Percentiles rank a stretch among this genome's conserved stretches.
Conservation (phyloP, 2,113 vertebrate species). For the Spheniscus mendiculus region DNA sequence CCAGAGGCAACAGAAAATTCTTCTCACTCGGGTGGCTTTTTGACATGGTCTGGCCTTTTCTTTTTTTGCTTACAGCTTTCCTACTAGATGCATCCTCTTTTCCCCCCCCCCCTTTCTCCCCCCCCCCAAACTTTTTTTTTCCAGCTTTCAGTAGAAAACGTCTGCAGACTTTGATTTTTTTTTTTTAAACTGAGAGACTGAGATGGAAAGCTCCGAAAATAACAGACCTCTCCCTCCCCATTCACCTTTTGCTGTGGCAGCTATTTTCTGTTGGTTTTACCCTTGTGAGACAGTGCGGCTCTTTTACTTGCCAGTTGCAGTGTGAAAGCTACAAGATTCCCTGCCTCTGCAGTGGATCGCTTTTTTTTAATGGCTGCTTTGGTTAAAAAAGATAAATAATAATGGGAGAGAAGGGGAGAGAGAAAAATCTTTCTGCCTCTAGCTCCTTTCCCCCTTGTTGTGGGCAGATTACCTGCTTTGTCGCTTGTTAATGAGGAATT, state of each 20-base stretch:
- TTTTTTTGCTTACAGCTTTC: conserved; percentile 14
- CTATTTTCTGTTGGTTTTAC: conserved; percentile 45
- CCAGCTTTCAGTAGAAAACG: conserved; percentile 23
- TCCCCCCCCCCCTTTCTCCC: not conserved
- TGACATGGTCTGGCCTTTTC: conserved; percentile 31
- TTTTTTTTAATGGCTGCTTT: conserved; percentile 34
- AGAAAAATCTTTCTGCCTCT: conserved; percentile 37
- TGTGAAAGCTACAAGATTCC: conserved; percentile 24
- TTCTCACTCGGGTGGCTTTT: conserved; percentile 40
- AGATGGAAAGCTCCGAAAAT: conserved; percentile 49
- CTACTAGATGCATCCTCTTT: not conserved
- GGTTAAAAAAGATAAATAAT: conserved; percentile 34
- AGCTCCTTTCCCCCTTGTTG: conserved; percentile 15
- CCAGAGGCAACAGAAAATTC: conserved; percentile 18
- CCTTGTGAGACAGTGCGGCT: conserved; percentile 34
- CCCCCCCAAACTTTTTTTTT: not conserved
- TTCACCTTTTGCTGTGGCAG: conserved; percentile 62
- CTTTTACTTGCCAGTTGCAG: conserved; percentile 71
- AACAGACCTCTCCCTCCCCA: conserved; percentile 41
- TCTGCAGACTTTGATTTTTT: conserved; percentile 40
- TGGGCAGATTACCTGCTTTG: conserved; percentile 33
- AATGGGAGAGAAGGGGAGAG: conserved; percentile 58
- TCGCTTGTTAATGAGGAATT: conserved; percentile 69
- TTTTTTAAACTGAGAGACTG: conserved; percentile 2
- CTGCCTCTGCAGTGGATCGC: conserved; percentile 49